Percentiles rank a stretch among this genome's conserved stretches.
Conservation (phyloP, 2,797 vertebrate species). For the Girardinus metallicus region DNA sequence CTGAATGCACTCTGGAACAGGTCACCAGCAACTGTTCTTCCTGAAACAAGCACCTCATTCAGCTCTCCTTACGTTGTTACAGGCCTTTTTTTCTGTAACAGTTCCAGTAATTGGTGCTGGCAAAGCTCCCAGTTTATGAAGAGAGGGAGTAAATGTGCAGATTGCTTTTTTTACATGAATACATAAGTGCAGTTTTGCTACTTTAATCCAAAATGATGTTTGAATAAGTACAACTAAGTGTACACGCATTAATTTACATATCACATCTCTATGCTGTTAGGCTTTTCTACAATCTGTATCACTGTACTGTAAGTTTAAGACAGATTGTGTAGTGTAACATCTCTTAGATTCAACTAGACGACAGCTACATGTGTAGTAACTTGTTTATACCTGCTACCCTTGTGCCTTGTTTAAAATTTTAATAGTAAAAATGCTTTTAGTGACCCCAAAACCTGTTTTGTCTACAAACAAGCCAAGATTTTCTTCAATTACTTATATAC, state of each 20-base stretch:
- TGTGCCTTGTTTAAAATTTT: slow-evolving; percentile 78
- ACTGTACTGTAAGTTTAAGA: slow-evolving; percentile 68
- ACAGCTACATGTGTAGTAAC: slow-evolving; percentile 67
- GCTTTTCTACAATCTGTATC: slow-evolving; percentile 55
- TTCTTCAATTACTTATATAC: slow-evolving; percentile 25
- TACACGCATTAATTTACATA: slow-evolving; percentile 59
- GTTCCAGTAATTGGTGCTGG: slow-evolving; percentile 59
- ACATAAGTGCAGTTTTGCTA: slow-evolving; percentile 44
- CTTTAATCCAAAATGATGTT: slow-evolving; percentile 26
- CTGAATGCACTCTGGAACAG: slow-evolving; percentile 41
- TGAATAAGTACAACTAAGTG: slow-evolving; percentile 39
- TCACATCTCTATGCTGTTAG: slow-evolving; percentile 53
- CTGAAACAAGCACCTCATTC: slow-evolving; percentile 51
- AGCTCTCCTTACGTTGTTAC: slow-evolving; percentile 19
- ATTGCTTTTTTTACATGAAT: background rate
- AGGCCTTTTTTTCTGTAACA: slow-evolving; percentile 40
- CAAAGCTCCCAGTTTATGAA: slow-evolving; percentile 33
- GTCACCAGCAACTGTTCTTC: slow-evolving; percentile 61
- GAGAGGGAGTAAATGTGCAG: slow-evolving; percentile 27
- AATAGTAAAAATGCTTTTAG: slow-evolving; percentile 46
- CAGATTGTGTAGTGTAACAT: slow-evolving; percentile 55
- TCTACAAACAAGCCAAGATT: slow-evolving; percentile 27
- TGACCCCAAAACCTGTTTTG: slow-evolving; percentile 23
- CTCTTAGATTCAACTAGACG: slow-evolving; percentile 65
- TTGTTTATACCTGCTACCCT: slow-evolving; percentile 70